phyloP scores from a whole-genome alignment of 2,888 invertebrate genomes.

The Parascotia fuliginaria region DNA sequence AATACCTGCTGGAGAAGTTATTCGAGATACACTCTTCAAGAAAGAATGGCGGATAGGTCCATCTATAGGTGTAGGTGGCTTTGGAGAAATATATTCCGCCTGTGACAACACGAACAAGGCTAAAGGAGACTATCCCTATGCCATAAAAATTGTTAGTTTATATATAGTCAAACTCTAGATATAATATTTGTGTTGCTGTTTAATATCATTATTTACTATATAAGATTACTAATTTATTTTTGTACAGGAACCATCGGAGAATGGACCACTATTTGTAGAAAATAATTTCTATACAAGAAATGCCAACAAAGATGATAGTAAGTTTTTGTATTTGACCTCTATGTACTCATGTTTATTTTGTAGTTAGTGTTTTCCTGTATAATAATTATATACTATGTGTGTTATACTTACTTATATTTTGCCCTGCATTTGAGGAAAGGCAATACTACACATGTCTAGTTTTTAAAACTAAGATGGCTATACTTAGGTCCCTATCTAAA shows the following conservation, averaged over 20 bases:
- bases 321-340: constrained; percentile 52
- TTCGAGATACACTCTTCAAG: constrained; percentile 90
- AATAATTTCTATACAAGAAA: constrained; percentile 95
- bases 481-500: no score
- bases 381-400: no score
- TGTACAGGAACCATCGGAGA: constrained; percentile 93
- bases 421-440: no score
- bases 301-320: constrained; percentile 89
- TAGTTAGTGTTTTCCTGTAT: neutral
- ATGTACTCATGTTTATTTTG: neutral
- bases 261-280: constrained; percentile 98
- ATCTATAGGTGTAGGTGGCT: constrained; percentile 96
- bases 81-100: constrained; percentile 96
- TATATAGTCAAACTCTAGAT: no score
- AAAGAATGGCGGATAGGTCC: constrained; percentile 94
- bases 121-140: constrained; percentile 87
- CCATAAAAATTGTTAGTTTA: constrained; percentile 93
- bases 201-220: no score
- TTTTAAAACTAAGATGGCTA: no score
- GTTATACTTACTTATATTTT: no score
- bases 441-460: no score
- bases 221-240: no score
- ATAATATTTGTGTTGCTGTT: no score
- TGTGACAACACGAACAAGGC: constrained; percentile 85
- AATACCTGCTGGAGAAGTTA: constrained; percentile 90